Evolutionary conservation across 2,113 vertebrate species (phyloP).

Genomic region (Ophiodon elongatus): DNA sequence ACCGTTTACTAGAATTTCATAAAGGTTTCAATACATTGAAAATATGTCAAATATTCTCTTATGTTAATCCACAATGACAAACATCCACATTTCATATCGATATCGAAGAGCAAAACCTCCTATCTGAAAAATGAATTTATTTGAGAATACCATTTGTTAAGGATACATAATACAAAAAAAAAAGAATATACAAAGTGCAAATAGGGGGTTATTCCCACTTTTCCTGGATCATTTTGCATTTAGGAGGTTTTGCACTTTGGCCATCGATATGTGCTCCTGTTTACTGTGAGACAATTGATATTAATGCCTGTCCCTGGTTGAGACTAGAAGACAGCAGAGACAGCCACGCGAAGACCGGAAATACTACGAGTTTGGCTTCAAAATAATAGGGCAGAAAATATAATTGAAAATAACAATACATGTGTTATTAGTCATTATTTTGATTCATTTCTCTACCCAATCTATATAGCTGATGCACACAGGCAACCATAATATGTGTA

Average conservation of each 20-base stretch:
- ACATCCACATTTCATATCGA: no score
- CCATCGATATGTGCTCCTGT: not conserved
- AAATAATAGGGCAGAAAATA: slow-evolving; percentile 16
- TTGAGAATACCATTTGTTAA: no score
- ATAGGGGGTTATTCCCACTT: no score
- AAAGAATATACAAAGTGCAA: no score
- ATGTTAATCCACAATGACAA: not conserved
- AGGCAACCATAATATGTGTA: not conserved
- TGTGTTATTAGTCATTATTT: not conserved
- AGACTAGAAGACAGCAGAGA: not conserved
- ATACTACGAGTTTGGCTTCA: not conserved
- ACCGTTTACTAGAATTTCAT: not conserved
- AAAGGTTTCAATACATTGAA: not conserved
- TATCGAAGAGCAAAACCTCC: no score
- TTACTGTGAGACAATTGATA: not conserved
- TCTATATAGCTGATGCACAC: not conserved
- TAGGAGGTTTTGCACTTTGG: no score
- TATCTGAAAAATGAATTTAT: no score
- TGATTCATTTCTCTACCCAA: not conserved
- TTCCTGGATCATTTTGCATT: no score
- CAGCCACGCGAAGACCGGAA: slow-evolving; percentile 27
- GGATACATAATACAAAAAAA: no score
- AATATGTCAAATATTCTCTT: not conserved
- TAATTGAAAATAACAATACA: not conserved
- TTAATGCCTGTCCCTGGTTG: not conserved